Base-by-base conservation (phyloP, 2,888 invertebrate genomes). In the Pristionchus japonicus region DNA sequence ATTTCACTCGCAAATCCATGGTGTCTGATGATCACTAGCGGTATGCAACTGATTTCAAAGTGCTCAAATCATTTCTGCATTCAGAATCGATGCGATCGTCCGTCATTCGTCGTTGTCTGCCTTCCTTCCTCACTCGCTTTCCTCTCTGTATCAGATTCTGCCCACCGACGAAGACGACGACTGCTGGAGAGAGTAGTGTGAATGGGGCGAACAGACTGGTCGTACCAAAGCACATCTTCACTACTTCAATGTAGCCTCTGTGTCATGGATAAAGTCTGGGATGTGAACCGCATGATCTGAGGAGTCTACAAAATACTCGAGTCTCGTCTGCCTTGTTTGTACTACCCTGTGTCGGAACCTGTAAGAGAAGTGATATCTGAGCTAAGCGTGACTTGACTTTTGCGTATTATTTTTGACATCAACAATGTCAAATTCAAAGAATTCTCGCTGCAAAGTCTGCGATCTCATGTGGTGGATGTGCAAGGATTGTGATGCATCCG, bases 21-120 rank as follows among this genome's bases (percentile, higher is more conserved):
- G 77, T 77, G 77, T 43, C 77, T 77, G 23, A 77, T 77, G 43
- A 77, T 77, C 27, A 77, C 43, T 2, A 23, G n/a, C 11, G 77
- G 77, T 77, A 11, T n/a, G 77, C 20, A 40, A 20, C 23, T 37
- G 2, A 15, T 67, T 37, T 11, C 3, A 40, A 3, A 20, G 40
- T 7, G 1, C 4, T 37, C 0, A 3, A 37, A 70, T 23, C 0
- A 20, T 77, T n/a, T 43, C 40, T 40, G 74, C 9, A 7, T 40
- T 17, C 70, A 37, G 34, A 23, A 77, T 40, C 27, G n/a, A 77
- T 43, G 43, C 77, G 43, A 0, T 77, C 43, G 2, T 43, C 40
- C 6, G 43, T 77, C 9, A 9, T 43, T 7, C 77, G 43, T 37
- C 70, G 70, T n/a, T 70, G 70, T 70, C 37, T 70, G 4, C 70